phyloP scores from a whole-genome alignment of 2,888 invertebrate genomes.

The Amorpha juglandis region DNA sequence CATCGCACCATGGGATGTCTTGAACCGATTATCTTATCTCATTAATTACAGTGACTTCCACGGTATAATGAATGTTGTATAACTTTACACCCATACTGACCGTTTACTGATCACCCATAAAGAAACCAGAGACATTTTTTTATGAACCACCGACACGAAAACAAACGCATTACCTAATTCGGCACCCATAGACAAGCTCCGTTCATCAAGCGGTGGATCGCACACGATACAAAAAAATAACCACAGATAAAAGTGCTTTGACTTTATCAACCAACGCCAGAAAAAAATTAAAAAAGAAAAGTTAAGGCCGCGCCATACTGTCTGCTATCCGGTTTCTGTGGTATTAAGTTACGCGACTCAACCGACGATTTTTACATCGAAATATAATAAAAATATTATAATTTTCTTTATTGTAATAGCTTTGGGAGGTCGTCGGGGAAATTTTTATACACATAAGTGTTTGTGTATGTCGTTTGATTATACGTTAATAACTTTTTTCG shows the following conservation, averaged over 20 bases:
- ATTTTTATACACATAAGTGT: slow-evolving; percentile 23
- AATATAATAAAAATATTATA: slow-evolving; percentile 53
- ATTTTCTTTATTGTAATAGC: slow-evolving; percentile 75
- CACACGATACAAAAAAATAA: slow-evolving; percentile 69
- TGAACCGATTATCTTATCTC: slow-evolving; percentile 1
- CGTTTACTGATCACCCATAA: slow-evolving; percentile 13
- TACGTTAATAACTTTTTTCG: slow-evolving; percentile 21
- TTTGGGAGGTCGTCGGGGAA: slow-evolving; percentile 36
- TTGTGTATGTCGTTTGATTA: slow-evolving; percentile 9
- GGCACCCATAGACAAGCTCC: slow-evolving; percentile 49
- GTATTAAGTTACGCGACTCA: slow-evolving; percentile 74
- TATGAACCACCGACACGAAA: slow-evolving; percentile 22
- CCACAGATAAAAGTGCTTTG: slow-evolving; percentile 68
- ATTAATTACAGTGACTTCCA: slow-evolving; percentile 1
- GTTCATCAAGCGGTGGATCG: slow-evolving; percentile 66
- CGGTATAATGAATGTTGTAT: neutral
- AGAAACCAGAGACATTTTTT: slow-evolving; percentile 24
- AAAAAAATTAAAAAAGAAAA: slow-evolving; percentile 71
- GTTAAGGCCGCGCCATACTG: slow-evolving; percentile 81
- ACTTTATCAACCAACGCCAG: slow-evolving; percentile 66
- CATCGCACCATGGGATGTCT: neutral
- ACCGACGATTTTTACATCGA: slow-evolving; percentile 60
- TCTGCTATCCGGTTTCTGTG: slow-evolving; percentile 82
- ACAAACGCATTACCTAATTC: slow-evolving; percentile 25
- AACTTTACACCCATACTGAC: slow-evolving; percentile 6